Evolutionary conservation across 2,797 vertebrate genomes (phyloP), one percentile per base, ranked within the genome.

Genomic region (Aeoliscus strigatus): DNA sequence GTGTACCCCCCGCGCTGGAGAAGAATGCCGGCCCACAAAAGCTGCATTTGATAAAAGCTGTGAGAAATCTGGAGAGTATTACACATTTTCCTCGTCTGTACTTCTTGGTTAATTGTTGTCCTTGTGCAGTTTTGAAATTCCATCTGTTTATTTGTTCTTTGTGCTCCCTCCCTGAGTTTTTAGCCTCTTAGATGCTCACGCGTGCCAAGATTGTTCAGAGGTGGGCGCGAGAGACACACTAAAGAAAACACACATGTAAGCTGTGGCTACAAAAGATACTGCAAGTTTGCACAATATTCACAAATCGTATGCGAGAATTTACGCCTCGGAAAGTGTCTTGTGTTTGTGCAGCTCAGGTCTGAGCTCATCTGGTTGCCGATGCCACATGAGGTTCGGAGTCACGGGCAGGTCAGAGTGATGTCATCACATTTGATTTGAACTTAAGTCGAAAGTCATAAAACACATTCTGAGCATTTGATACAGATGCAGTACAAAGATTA

Each of bases 1-100:
- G 36, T n/a, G 27, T 63, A 73, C 71, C 65, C 57, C 25, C 27
- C 3, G 35, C 7, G 4, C 45, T 60, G 51, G 76, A n/a, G n/a
- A n/a, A n/a, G n/a, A n/a, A n/a, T n/a, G n/a, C n/a, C n/a, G n/a
- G n/a, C n/a, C 79, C 79, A 64, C 67, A 79, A 66, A 62, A 51
- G 54, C 76, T 66, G 62, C 26, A 14, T 80, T 77, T 82, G 53
- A 81, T 80, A 63, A 75, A 73, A 35, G 51, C 50, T 55, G 54
- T 37, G 40, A 62, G 60, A 72, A 79, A 77, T 77, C 71, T 78
- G 72, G 70, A 67, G 42, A 39, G 39, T 33, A 33, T 77, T 72
- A 66, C 18, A 6, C 45, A 26, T 64, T 67, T 55, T 66, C 52
- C 28, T 31, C 66, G 43, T 53, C 49, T 39, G n/a, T 50, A 16